Evolutionary conservation across 2,888 invertebrate genomes (phyloP).

Genomic region (Belgica antarctica): DNA sequence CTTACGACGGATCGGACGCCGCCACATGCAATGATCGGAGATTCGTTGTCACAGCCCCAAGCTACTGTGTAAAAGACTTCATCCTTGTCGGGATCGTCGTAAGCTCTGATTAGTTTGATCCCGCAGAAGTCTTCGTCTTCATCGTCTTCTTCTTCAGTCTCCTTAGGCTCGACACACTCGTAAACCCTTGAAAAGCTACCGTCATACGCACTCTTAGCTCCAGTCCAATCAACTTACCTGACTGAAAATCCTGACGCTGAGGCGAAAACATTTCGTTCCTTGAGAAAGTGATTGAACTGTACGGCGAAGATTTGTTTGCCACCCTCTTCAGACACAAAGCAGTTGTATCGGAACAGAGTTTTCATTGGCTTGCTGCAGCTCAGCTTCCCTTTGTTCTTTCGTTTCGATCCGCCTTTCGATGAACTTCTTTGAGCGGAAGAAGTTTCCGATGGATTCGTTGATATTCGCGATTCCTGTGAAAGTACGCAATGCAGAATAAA

Average conservation of each 20-base stretch:
- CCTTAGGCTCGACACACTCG: conserved; percentile 77
- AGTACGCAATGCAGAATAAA: neutral
- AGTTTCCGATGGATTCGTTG: conserved; percentile 5
- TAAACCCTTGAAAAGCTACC: conserved; percentile 88
- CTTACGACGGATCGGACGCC: conserved; percentile 23
- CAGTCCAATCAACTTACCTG: neutral
- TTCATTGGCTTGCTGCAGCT: conserved; percentile 8
- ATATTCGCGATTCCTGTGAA: conserved; percentile 1
- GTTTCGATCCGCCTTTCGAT: neutral
- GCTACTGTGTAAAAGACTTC: conserved; percentile 25
- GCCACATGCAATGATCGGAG: conserved; percentile 24
- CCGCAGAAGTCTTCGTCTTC: conserved; percentile 31
- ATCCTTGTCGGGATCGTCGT: conserved; percentile 86
- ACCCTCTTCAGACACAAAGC: conserved; percentile 11
- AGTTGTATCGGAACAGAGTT: conserved; percentile 14
- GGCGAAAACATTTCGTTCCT: conserved; percentile 83
- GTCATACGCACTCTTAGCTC: conserved; percentile 12
- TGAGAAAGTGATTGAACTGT: conserved; percentile 78
- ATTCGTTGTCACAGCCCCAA: conserved; percentile 20
- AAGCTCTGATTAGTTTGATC: conserved; percentile 83
- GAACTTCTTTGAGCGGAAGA: neutral
- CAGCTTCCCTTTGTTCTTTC: neutral
- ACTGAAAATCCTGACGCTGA: conserved; percentile 70
- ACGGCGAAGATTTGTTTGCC: conserved; percentile 36
- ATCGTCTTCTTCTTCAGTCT: neutral